Conservation (phyloP, 2,113 vertebrate genomes). For the Pteruthius melanotis region DNA sequence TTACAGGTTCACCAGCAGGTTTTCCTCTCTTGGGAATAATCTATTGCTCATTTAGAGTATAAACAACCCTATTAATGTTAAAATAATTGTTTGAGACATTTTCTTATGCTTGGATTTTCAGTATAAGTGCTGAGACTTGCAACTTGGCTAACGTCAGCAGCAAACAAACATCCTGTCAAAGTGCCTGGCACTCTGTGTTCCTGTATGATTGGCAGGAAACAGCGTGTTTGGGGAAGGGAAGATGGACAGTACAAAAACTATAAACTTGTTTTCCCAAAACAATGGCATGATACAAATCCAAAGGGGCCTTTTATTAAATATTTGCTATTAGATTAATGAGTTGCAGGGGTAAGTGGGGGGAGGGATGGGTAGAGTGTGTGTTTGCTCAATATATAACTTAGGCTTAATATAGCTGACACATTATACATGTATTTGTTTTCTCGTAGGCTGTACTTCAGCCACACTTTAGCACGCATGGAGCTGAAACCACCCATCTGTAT, state of each 20-base stretch:
- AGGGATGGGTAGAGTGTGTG: neutral
- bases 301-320: slow-evolving; percentile 1
- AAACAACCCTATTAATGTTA: slow-evolving; percentile 64
- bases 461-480: neutral
- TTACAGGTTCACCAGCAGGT: neutral
- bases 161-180: slow-evolving; percentile 78
- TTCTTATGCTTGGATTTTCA: slow-evolving; percentile 57
- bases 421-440: neutral
- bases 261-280: slow-evolving; percentile 62
- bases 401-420: neutral
- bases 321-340: neutral
- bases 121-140: slow-evolving; percentile 62
- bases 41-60: slow-evolving; percentile 51
- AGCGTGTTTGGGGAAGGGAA: slow-evolving; percentile 63
- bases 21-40: slow-evolving; percentile 61
- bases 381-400: neutral
- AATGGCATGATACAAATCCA: slow-evolving; percentile 48
- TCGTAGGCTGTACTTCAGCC: neutral
- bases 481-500: neutral
- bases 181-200: slow-evolving; percentile 70
- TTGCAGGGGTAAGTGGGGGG: neutral
- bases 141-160: slow-evolving; percentile 63
- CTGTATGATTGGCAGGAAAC: slow-evolving; percentile 77
- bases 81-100: slow-evolving; percentile 63
- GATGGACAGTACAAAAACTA: slow-evolving; percentile 45